Evolutionary conservation across 1,140 invertebrate species (phyloP), one percentile per base, ranked within the genome.

Genomic region (Apis cerana): DNA sequence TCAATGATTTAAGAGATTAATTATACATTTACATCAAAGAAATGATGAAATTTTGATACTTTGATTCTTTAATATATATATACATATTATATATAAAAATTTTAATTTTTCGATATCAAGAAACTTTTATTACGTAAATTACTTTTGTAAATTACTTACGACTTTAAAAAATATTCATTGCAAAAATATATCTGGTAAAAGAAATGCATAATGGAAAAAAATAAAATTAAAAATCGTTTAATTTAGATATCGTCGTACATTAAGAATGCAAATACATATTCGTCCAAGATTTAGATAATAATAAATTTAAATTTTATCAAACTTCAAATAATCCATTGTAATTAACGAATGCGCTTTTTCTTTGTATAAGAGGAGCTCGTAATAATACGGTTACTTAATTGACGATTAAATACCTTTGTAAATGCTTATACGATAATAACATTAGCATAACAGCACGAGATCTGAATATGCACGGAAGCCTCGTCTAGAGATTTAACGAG

Each of bases 341-440:
- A 52, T 52, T 70, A n/a, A 13, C 17, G 15, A 54, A 27, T 27
- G n/a, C 23, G 19, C 10, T 17, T 19, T 12, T 54, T 13, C 11
- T 43, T 43, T 54, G 17, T 7, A 12, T 5, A 52, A 70, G 5
- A 56, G 21, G 33, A 7, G 7, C 10, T 5, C 43, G 21, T n/a
- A 23, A 23, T 43, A 48, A 43, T 43, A 43, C 27, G 12, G 71
- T 74, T 74, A 48, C 56, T 74, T 61, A 61, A 74, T 74, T 61
- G 21, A 59, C 5, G 48, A 74, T 61, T 61, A 74, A 61, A 61
- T 9, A 4, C 4, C 50, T 43, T 43, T 43, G 33, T 19, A 23
- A 48, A 12, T 17, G 61, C 54, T 43, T 43, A 56, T 74, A n/a
- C 3, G 71, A 74, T 61, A 61, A 74, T 48, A 43, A n/a, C 21